These are phyloP conservation scores for Junonia oenone DNA, from an alignment of 2,888 invertebrate genomes.

Conservation along the genomic window DNA sequence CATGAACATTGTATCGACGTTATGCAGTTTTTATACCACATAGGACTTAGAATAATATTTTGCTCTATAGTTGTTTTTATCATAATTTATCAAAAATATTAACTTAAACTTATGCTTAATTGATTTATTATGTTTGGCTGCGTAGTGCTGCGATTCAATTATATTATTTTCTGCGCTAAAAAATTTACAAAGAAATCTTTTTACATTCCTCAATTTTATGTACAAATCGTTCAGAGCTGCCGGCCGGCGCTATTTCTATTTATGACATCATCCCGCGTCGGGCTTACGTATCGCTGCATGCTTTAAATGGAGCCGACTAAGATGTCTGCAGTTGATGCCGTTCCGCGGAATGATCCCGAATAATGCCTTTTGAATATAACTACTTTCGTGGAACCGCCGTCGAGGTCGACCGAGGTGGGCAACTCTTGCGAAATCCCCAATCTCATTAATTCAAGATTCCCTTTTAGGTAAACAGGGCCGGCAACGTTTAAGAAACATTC, in stretches of 20 bases:
- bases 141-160: not conserved
- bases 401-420: conserved; percentile 53
- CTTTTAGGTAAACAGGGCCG: conserved; percentile 63
- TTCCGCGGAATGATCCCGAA: conserved; percentile 74
- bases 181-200: not conserved
- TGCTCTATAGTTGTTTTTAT: not conserved
- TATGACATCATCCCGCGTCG: conserved; percentile 80
- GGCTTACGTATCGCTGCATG: conserved; percentile 79
- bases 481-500: conserved; percentile 48
- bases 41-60: not conserved
- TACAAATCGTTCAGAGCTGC: conserved; percentile 59
- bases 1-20: conserved; percentile 13
- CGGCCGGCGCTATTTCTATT: conserved; percentile 78
- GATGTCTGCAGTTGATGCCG: conserved; percentile 75
- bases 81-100: not conserved
- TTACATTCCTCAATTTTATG: conserved; percentile 40
- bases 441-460: conserved; percentile 74
- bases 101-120: not conserved
- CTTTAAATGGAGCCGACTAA: conserved; percentile 79
- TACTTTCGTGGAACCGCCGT: conserved; percentile 53
- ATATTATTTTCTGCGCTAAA: not conserved
- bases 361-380: conserved; percentile 65
- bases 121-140: not conserved
- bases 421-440: conserved; percentile 64
- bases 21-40: conserved; percentile 6